Evolutionary conservation across 1,140 invertebrate species (phyloP), one percentile per base, ranked within the genome.

Genomic region (Saccostrea cuccullata): DNA sequence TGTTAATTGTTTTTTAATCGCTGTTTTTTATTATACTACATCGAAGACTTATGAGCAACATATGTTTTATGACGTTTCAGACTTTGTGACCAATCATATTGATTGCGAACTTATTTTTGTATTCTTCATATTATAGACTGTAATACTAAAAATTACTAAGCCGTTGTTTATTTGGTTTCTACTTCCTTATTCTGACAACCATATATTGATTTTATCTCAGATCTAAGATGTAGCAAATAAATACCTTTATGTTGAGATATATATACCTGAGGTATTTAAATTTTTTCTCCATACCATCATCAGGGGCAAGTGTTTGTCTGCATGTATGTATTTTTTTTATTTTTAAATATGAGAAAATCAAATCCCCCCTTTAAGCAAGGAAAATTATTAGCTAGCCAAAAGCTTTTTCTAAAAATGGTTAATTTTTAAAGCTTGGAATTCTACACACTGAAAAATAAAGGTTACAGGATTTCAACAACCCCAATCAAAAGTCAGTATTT

Each of bases 1-100:
- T 77, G 30, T 77, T 30, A 77, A 77, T 77, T 77, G 70, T 17
- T 77, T 77, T 77, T 77, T 40, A 77, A 77, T 77, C 70, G 23
- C 70, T 77, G 70, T 36, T 36, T 26, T 30, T 30, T 36, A 30
- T 36, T 36, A 26, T 15, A 77, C 70, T 77, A 15, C 70, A 77
- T 26, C 23, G 36, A 15, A 30, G 58, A 20, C 11, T 77, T 77
- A 77, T 77, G 70, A 77, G 12, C 26, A 77, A 17, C 26, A 77
- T 17, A 77, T 30, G 70, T 77, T 77, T 12, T 3, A 36, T 77
- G 70, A 77, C 70, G 70, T 12, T 30, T 12, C 26, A 77, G 8
- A 26, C 47, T 30, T 77, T 30, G 23, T 36, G 30, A 77, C 70
- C 70, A 77, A 77, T 77, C 70, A 30, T 15, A 30, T 30, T 36